Percentiles rank a stretch among this genome's conserved stretches.
phyloP scores from a whole-genome alignment of 2,797 vertebrate genomes.

The Lophotriccus pileatus region DNA sequence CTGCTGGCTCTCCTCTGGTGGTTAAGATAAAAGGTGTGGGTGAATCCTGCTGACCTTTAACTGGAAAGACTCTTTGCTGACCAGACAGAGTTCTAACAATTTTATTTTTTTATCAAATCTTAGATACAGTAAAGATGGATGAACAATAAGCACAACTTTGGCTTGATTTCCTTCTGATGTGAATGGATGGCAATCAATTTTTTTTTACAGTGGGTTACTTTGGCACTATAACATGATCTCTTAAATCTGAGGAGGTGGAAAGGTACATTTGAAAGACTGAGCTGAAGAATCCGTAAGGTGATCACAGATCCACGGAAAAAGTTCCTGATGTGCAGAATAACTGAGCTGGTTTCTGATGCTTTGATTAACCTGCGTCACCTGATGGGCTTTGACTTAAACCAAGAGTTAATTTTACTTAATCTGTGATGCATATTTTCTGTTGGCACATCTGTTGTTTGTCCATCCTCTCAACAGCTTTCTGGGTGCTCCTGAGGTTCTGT shows the following conservation, averaged over 20 bases:
- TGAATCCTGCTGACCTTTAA: background rate
- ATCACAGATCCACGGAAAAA: background rate
- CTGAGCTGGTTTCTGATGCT: background rate
- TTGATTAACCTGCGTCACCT: background rate
- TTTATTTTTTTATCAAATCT: background rate
- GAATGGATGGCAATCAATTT: background rate
- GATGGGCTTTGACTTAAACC: background rate
- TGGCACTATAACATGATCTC: background rate
- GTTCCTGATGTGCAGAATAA: background rate
- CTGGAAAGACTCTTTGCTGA: background rate
- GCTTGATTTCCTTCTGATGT: background rate
- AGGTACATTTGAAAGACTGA: background rate
- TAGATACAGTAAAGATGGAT: background rate
- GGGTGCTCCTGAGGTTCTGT: background rate
- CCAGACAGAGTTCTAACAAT: background rate
- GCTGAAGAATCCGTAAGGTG: background rate
- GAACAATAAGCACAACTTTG: background rate
- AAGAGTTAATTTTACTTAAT: background rate
- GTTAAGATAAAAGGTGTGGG: background rate
- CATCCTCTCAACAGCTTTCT: background rate
- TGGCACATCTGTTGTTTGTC: background rate
- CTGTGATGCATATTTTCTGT: background rate
- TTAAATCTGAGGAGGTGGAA: background rate
- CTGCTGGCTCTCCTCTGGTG: background rate
- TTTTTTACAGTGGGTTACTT: background rate